These are phyloP conservation scores for Drosophila tripunctata DNA, from an alignment of 2,888 invertebrate genomes.

Conservation along the genomic window DNA sequence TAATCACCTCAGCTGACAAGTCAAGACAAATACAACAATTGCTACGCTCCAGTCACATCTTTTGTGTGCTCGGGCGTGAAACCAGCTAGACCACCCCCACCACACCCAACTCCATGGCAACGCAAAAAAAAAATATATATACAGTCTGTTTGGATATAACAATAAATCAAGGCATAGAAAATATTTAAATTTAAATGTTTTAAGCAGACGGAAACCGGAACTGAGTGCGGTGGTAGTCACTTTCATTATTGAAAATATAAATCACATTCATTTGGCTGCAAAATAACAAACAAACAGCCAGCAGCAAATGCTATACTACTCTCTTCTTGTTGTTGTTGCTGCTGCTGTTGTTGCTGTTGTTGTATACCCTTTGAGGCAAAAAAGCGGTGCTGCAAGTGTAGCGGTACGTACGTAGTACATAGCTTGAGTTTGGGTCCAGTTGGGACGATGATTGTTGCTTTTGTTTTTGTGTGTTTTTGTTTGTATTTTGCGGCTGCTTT, in stretches of 20 bases:
- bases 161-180: constrained; percentile 79
- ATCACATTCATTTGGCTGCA: constrained; percentile 72
- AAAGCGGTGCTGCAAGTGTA: constrained; percentile 28
- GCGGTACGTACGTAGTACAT: constrained; percentile 6
- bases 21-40: constrained; percentile 70
- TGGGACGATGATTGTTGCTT: constrained; percentile 2
- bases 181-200: constrained; percentile 80
- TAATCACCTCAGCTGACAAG: constrained; percentile 75
- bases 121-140: neutral
- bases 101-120: neutral
- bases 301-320: neutral
- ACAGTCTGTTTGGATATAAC: constrained; percentile 35
- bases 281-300: constrained; percentile 39
- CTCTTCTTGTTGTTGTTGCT: no score
- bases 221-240: constrained; percentile 59
- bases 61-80: constrained; percentile 70
- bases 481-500: constrained; percentile 49
- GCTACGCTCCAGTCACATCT: constrained; percentile 53
- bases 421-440: constrained; percentile 5
- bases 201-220: constrained; percentile 54
- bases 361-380: constrained; percentile 56
- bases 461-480: constrained; percentile 39
- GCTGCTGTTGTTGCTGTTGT: no score
- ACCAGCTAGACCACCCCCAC: constrained; percentile 40
- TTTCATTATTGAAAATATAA: constrained; percentile 81